phyloP scores from a whole-genome alignment of 2,113 vertebrate genomes.

The Patagioenas fasciata region DNA sequence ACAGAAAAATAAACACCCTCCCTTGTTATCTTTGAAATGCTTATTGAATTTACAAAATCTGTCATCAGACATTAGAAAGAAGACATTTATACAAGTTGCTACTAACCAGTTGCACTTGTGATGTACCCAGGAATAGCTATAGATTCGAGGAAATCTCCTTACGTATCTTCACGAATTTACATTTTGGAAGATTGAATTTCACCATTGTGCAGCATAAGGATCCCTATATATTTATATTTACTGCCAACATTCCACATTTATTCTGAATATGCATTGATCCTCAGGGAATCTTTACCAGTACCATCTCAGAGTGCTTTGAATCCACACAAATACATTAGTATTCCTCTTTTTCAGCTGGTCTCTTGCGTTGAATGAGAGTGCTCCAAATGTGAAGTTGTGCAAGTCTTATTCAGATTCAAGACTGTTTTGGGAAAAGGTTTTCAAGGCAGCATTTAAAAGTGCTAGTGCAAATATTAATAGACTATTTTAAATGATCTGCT shows the following conservation, averaged over 20 bases:
- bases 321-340: neutral
- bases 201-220: neutral
- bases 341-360: neutral
- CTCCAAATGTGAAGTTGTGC: neutral
- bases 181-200: neutral
- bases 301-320: neutral
- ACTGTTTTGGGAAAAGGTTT: neutral
- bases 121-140: neutral
- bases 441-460: neutral
- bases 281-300: neutral
- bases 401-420: neutral
- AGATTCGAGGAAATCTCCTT: neutral
- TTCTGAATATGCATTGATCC: neutral
- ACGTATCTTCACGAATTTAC: neutral
- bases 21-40: neutral
- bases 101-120: neutral
- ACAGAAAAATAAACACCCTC: neutral
- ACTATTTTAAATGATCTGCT: neutral
- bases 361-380: neutral
- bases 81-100: neutral
- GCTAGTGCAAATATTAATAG: neutral
- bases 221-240: neutral
- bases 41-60: neutral
- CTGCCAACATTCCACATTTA: neutral
- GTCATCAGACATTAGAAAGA: neutral